Evolutionary conservation across 2,797 vertebrate species (phyloP).

Genomic region (Sparidentex hasta): DNA sequence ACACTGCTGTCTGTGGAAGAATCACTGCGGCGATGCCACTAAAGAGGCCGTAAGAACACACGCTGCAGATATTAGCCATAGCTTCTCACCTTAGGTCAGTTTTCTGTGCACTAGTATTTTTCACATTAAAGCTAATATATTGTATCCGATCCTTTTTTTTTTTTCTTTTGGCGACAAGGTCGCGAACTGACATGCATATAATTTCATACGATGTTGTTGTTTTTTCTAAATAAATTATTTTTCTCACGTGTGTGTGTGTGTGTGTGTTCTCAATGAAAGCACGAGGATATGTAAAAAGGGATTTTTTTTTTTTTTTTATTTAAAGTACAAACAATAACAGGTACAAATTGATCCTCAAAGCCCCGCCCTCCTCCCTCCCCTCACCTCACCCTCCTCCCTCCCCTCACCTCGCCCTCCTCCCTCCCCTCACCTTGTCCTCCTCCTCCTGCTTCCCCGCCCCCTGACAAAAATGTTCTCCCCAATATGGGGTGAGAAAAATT

Average conservation of each 20-base stretch:
- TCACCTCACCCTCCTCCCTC: constrained; percentile 14
- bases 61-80: constrained; percentile 27
- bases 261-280: constrained; percentile 51
- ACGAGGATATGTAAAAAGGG: constrained; percentile 69
- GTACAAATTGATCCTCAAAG: constrained; percentile 77
- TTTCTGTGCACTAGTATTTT: constrained; percentile 50
- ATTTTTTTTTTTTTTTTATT: constrained; percentile 84
- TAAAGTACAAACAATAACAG: constrained; percentile 81
- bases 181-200: constrained; percentile 61
- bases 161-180: constrained; percentile 32
- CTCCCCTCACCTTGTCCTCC: constrained; percentile 27
- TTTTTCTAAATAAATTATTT: constrained; percentile 88
- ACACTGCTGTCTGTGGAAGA: constrained; percentile 38
- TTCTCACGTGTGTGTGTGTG: constrained; percentile 62
- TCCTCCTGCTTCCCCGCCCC: constrained; percentile 1
- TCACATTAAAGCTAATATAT: constrained; percentile 54
- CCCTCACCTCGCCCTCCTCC: constrained; percentile 29
- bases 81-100: constrained; percentile 45
- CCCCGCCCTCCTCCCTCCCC: constrained; percentile 28
- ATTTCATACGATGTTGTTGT: constrained; percentile 73
- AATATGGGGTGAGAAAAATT: constrained; percentile 89
- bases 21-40: constrained; percentile 20
- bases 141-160: constrained; percentile 42
- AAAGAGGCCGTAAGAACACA: constrained; percentile 40
- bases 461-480: constrained; percentile 79